Conservation (phyloP, 2,888 invertebrate species). For the Torymus auratus region DNA sequence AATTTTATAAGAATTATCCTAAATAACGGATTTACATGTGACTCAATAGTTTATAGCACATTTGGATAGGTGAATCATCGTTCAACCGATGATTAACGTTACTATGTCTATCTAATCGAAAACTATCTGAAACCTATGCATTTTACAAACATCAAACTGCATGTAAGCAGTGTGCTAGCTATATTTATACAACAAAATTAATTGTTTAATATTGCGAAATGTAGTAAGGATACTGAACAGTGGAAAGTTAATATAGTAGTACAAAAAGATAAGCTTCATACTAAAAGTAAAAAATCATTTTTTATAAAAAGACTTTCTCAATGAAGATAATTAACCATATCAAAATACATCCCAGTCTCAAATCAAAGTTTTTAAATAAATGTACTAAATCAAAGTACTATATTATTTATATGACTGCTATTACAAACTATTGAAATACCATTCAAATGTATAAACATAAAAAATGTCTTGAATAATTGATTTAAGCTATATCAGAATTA, state of each 20-base stretch:
- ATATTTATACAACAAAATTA: constrained; percentile 1
- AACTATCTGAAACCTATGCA: constrained; percentile 22
- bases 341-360: too few species aligned
- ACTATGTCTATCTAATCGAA: constrained; percentile 14
- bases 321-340: too few species aligned
- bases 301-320: neutral
- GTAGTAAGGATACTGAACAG: constrained; percentile 24
- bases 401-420: too few species aligned
- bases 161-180: constrained; percentile 30
- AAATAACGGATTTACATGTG: constrained; percentile 14
- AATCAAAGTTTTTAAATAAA: too few species aligned
- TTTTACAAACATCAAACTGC: constrained; percentile 27
- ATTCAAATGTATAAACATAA: too few species aligned
- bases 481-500: too few species aligned
- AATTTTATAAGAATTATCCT: neutral
- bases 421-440: too few species aligned
- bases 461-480: too few species aligned
- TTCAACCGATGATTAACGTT: constrained; percentile 34
- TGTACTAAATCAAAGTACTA: too few species aligned
- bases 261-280: neutral
- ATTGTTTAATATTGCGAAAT: neutral
- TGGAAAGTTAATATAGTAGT: neutral
- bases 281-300: neutral
- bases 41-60: constrained; percentile 9
- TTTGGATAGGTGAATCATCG: constrained; percentile 24